These are phyloP conservation scores for Callipepla californica DNA, from an alignment of 2,113 vertebrate species.

Conservation along the genomic window DNA sequence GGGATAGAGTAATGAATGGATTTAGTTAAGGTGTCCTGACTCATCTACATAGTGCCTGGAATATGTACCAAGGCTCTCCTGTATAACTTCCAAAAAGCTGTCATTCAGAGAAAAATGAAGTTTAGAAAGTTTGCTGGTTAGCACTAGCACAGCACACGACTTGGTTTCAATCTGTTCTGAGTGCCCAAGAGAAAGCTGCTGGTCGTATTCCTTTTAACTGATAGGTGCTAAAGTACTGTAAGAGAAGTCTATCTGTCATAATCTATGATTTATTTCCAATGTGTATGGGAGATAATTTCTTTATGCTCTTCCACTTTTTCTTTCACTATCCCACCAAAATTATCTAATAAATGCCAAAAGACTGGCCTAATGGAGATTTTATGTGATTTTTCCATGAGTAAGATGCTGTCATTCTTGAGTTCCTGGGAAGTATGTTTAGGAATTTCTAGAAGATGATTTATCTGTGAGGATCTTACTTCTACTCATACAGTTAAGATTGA, in stretches of 20 bases:
- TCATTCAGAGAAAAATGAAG: slow-evolving; percentile 68
- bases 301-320: neutral
- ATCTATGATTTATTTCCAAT: neutral
- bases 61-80: slow-evolving; percentile 52
- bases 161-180: neutral
- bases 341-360: neutral
- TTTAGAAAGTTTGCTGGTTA: slow-evolving; percentile 37
- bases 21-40: slow-evolving; percentile 78
- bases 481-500: neutral
- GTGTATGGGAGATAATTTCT: neutral
- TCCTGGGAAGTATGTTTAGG: neutral
- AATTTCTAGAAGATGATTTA: neutral
- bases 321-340: neutral
- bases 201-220: slow-evolving; percentile 13
- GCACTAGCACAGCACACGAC: neutral
- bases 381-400: neutral
- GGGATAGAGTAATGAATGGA: slow-evolving; percentile 79
- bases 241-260: neutral
- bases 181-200: slow-evolving; percentile 5
- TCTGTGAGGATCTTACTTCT: neutral
- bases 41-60: slow-evolving; percentile 68
- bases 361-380: neutral
- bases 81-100: slow-evolving; percentile 67
- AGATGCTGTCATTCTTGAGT: neutral
- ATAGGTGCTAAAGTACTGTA: neutral